A percentile compares a stretch with the other conserved stretches of the same genome.
Conservation (phyloP, 2,113 vertebrate species). For the Corythoichthys haematopterus region DNA sequence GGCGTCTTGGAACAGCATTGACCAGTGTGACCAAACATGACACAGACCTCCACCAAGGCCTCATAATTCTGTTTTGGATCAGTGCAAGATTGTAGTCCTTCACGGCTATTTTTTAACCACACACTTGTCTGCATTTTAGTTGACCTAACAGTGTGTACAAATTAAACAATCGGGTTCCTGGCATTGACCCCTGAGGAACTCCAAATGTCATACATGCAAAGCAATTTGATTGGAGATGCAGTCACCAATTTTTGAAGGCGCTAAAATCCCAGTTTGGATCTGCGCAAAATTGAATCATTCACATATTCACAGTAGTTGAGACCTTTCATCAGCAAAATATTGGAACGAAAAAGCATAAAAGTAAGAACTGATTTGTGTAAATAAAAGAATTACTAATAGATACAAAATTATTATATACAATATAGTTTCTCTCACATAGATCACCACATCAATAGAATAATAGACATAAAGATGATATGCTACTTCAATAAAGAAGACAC, state of each 20-base stretch:
- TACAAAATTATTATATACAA: too few species aligned
- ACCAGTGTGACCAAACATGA: not conserved
- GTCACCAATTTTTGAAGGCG: not conserved
- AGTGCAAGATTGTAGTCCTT: not conserved
- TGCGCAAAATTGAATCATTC: too few species aligned
- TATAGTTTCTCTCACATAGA: too few species aligned
- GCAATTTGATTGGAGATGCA: not conserved
- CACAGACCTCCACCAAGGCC: not conserved
- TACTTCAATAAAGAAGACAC: too few species aligned
- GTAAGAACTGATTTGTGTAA: too few species aligned
- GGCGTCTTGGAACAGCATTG: slow-evolving; percentile 8
- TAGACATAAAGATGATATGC: too few species aligned
- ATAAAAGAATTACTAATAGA: too few species aligned
- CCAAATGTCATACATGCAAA: not conserved
- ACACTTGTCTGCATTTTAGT: not conserved
- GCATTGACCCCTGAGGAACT: not conserved
- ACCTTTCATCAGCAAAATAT: too few species aligned
- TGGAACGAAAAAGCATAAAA: too few species aligned
- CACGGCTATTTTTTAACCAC: not conserved
- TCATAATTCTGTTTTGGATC: not conserved
- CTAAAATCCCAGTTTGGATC: not conserved
- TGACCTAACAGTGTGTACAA: not conserved
- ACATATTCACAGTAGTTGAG: too few species aligned
- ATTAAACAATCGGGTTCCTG: not conserved
- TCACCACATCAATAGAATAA: too few species aligned